A percentile compares a stretch with the other conserved stretches of the same genome.
Evolutionary conservation across 2,797 vertebrate genomes (phyloP).

Genomic region (Chrosomus eos): DNA sequence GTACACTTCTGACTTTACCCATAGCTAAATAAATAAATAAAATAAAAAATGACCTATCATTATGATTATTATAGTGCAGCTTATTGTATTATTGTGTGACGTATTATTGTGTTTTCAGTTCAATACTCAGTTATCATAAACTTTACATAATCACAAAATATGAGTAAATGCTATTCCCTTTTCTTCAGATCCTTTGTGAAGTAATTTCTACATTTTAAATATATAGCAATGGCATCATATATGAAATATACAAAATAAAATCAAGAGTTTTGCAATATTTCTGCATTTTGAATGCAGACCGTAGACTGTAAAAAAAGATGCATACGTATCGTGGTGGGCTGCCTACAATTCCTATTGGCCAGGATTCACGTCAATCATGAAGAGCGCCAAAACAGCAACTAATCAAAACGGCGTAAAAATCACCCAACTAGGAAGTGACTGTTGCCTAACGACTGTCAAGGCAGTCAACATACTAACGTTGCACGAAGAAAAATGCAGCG

Average conservation of each 20-base stretch:
- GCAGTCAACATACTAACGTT: background rate
- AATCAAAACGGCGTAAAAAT: constrained; percentile 33
- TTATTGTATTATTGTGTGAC: too few species aligned
- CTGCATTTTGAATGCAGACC: background rate
- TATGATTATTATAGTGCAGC: too few species aligned
- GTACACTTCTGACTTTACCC: background rate
- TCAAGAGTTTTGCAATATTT: background rate
- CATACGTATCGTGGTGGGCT: background rate
- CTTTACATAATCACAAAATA: background rate
- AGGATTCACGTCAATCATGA: background rate
- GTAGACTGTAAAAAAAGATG: too few species aligned
- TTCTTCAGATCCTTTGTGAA: background rate
- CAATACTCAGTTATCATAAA: background rate
- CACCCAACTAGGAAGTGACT: constrained; percentile 38
- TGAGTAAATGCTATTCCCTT: too few species aligned
- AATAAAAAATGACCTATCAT: background rate
- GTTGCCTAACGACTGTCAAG: constrained; percentile 2
- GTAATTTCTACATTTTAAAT: background rate
- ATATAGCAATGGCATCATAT: background rate
- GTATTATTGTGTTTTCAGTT: background rate
- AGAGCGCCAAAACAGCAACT: constrained; percentile 29
- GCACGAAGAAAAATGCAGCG: constrained; percentile 66
- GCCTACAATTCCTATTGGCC: constrained; percentile 39
- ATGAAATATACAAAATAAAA: background rate
- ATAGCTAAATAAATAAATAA: background rate